Base-by-base conservation (phyloP, 1,140 invertebrate species). In the Heterodera carotae region DNA sequence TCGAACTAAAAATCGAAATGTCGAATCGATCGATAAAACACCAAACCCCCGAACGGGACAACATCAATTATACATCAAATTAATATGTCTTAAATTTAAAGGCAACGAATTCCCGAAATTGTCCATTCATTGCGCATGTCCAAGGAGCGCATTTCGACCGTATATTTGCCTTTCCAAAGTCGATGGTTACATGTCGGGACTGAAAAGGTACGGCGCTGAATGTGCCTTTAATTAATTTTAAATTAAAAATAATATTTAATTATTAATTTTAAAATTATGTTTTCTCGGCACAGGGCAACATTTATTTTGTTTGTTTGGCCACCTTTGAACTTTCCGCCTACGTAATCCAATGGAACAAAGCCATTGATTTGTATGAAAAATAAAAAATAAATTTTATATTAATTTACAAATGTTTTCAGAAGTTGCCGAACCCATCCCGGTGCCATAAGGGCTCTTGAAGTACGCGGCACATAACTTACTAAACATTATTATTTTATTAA, bases 301-400 rank as follows among this genome's bases (percentile, higher is more conserved):
- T 98, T 83, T 95, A 98, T 89, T 91, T 99, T 76, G 93, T 98
- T 83, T 95, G 98, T 90, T 93, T 98, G 81, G 96, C 97, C 89
- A 93, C 93, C 84, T 98, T 98, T 89, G 91, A 92, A 84, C 91
- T 99, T 82, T 98, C 95, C 86, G 96, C 96, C 81, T 99, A 99
- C 90, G 92, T 97, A 88, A 97, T 99, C 90, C 98, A 98, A 91
- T 99, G 97, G 97, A 99, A 99, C 91, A 99, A 99, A 91, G 94
- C 96, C 83, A 99, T 99, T 89, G 97, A 98, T 93, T 91, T 98
- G 95, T 98, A 91, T 95, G 85, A n/a, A 34, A 56, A 69, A n/a
- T 81, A 34, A 0, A 31, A 43, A 56, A 82, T 71, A 29, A 2
- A 15, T 70, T 56, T 22, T 0, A 53, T 18, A 2, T 43, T 0